Evolutionary conservation across 2,888 invertebrate species (phyloP).

Genomic region (Malthinus flaveolus): DNA sequence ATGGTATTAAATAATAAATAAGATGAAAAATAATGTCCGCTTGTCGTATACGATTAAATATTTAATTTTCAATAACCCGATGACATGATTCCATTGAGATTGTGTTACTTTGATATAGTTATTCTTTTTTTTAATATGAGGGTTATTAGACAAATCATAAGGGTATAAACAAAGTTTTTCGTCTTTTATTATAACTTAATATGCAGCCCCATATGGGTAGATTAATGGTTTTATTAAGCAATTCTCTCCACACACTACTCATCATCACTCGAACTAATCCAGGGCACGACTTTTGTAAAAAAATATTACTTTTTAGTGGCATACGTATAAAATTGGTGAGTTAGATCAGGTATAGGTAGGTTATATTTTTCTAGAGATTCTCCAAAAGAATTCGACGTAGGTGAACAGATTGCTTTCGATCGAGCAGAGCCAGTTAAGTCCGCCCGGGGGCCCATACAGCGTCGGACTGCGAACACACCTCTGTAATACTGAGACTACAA

Average conservation of each 20-base stretch:
- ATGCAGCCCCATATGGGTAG: conserved; percentile 26
- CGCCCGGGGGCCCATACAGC: conserved; percentile 31
- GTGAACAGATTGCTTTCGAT: conserved; percentile 32
- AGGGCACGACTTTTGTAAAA: neutral
- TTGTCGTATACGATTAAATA: conserved; percentile 6
- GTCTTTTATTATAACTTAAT: conserved; percentile 23
- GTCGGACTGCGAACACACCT: conserved; percentile 35
- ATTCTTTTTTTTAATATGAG: conserved; percentile 25
- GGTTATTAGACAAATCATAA: conserved; percentile 24
- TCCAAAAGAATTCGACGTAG: conserved; percentile 31
- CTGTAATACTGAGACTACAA: conserved; percentile 33
- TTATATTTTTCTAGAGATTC: conserved; percentile 24
- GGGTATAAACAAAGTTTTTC: conserved; percentile 28
- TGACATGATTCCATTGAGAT: conserved; percentile 7
- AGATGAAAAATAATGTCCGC: neutral
- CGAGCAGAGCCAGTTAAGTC: conserved; percentile 29
- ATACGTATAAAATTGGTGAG: neutral
- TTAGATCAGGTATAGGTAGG: conserved; percentile 24
- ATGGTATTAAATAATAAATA: conserved; percentile 7
- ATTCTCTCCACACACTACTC: neutral
- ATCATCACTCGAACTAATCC: neutral
- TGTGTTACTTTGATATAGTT: conserved; percentile 22
- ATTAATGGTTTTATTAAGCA: conserved; percentile 20
- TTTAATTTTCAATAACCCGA: conserved; percentile 7
- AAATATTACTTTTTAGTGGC: conserved; percentile 18